Evolutionary conservation across 2,113 vertebrate species (phyloP).

Genomic region (Poeciliopsis occidentalis): DNA sequence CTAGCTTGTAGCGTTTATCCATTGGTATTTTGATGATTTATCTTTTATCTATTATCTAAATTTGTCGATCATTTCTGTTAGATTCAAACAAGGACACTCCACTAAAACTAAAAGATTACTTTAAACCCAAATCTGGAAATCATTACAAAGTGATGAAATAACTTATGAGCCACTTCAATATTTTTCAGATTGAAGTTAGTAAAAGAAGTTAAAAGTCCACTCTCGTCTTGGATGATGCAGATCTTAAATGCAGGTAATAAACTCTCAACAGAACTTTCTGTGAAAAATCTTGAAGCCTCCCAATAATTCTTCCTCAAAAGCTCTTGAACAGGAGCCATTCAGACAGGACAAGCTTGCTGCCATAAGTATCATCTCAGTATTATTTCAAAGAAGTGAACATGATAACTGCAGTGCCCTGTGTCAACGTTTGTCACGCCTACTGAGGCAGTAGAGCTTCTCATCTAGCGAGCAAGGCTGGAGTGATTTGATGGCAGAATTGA

Average conservation of each 20-base stretch:
- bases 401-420: slow-evolving; percentile 33
- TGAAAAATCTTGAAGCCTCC: background rate
- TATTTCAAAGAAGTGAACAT: slow-evolving; percentile 14
- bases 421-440: slow-evolving; percentile 47
- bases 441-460: slow-evolving; percentile 27
- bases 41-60: no score
- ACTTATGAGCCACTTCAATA: no score
- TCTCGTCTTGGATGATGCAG: background rate
- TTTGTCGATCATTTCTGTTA: no score
- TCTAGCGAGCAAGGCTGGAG: slow-evolving; percentile 38
- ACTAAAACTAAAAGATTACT: no score
- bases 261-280: background rate
- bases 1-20: no score
- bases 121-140: no score
- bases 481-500: slow-evolving; percentile 53
- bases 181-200: no score
- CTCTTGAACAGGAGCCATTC: slow-evolving; percentile 33
- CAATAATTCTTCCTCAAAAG: slow-evolving; percentile 32
- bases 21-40: no score
- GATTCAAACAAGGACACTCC: no score
- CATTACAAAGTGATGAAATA: no score
- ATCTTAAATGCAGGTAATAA: background rate
- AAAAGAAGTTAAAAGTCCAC: no score
- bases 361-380: slow-evolving; percentile 15
- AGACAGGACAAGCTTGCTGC: slow-evolving; percentile 12